A percentile compares a stretch with the other conserved stretches of the same genome.
Conservation (phyloP, 1,140 invertebrate species). For the Artemia franciscana region DNA sequence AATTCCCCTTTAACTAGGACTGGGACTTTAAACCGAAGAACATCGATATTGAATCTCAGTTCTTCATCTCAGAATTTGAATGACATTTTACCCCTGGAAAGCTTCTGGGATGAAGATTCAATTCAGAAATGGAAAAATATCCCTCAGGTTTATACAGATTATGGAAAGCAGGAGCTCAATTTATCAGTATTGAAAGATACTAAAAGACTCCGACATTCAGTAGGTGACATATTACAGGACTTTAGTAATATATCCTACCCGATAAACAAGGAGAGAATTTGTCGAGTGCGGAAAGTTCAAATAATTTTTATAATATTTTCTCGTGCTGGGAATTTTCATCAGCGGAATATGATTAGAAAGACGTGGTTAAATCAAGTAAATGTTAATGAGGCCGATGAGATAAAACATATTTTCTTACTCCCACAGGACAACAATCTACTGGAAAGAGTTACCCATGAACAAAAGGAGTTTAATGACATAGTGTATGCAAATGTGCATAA, state of each 20-base stretch:
- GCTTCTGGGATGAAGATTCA: neutral
- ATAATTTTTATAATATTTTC: neutral
- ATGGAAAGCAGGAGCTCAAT: neutral
- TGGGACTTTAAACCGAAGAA: neutral
- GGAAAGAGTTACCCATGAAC: neutral
- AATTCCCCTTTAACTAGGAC: neutral
- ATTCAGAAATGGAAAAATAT: neutral
- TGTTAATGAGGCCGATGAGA: neutral
- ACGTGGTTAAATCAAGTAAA: neutral
- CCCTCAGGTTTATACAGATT: neutral
- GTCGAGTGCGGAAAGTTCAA: neutral
- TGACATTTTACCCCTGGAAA: neutral
- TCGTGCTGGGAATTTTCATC: neutral
- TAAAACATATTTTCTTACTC: neutral
- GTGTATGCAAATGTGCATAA: neutral
- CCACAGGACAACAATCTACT: neutral
- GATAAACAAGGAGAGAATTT: neutral
- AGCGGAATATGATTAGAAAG: neutral
- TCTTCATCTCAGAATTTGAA: neutral
- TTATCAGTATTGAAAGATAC: neutral
- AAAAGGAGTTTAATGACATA: neutral
- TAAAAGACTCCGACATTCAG: neutral
- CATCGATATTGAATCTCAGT: neutral
- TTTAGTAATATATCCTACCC: neutral
- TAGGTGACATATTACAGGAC: neutral